phyloP scores from a whole-genome alignment of 1,140 invertebrate species.

The Zaprionus taronus region DNA sequence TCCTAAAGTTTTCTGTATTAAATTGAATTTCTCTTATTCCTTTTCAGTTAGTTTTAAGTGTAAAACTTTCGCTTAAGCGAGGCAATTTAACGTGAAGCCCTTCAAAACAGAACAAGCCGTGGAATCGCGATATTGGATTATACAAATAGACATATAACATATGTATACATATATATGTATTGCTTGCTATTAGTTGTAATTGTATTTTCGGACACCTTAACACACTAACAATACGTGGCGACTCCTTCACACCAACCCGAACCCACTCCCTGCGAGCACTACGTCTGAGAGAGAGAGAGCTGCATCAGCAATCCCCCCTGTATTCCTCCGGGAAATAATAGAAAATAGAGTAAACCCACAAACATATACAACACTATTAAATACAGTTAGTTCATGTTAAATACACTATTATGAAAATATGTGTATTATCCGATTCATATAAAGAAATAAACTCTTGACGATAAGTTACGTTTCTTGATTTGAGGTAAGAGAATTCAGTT shows the following conservation, averaged over 20 bases:
- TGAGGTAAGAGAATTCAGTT: too few species aligned
- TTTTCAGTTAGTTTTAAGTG: slow-evolving; percentile 38
- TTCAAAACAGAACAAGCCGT: slow-evolving; percentile 4
- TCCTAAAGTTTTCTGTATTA: background rate
- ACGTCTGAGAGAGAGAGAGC: slow-evolving; percentile 14
- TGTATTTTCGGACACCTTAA: slow-evolving; percentile 13
- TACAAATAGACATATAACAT: background rate
- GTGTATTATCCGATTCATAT: slow-evolving; percentile 26
- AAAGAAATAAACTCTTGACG: slow-evolving; percentile 45
- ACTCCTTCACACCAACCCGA: background rate
- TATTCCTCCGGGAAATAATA: background rate
- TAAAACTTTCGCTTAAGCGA: slow-evolving; percentile 18
- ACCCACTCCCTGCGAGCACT: background rate
- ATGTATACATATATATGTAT: slow-evolving; percentile 3
- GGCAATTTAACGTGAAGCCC: slow-evolving; percentile 9
- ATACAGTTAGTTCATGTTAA: slow-evolving; percentile 33
- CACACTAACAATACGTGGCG: too few species aligned
- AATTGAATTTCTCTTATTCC: background rate
- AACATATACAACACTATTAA: slow-evolving; percentile 8
- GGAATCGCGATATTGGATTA: slow-evolving; percentile 22
- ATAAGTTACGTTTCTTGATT: background rate
- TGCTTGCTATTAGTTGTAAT: slow-evolving; percentile 37
- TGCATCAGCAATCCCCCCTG: slow-evolving; percentile 29
- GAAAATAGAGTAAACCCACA: too few species aligned
- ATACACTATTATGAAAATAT: slow-evolving; percentile 26